Conservation (phyloP, 2,797 vertebrate genomes). For the Hephaestus fuliginosus region DNA sequence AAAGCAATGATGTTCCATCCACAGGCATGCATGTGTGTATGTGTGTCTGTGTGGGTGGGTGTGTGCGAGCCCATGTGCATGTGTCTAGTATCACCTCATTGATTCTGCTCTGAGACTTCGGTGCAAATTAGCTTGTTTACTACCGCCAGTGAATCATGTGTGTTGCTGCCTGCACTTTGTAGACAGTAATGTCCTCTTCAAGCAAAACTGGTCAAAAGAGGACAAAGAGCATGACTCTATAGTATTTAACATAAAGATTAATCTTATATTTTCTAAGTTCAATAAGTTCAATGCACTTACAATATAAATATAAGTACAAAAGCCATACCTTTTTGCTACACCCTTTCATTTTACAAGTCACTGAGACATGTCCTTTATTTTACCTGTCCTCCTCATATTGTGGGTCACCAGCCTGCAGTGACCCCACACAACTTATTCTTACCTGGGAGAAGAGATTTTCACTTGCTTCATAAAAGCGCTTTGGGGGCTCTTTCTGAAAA, state of each 20-base stretch:
- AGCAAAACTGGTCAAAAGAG: not conserved
- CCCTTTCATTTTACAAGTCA: conserved; percentile 10
- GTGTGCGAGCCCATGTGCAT: not conserved
- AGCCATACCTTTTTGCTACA: not conserved
- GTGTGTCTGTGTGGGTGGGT: conserved; percentile 18
- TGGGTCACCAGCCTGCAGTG: conserved; percentile 34
- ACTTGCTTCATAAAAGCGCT: conserved; percentile 40
- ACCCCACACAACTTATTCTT: conserved; percentile 19
- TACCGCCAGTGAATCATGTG: conserved; percentile 17
- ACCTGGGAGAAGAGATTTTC: conserved; percentile 32
- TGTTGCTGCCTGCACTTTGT: conserved; percentile 20
- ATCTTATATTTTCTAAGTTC: too few relatives aligned
- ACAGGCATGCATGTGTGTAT: not conserved
- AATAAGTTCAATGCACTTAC: not conserved
- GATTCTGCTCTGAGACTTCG: conserved; percentile 54
- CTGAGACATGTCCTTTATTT: conserved; percentile 40
- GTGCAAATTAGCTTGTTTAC: conserved; percentile 50
- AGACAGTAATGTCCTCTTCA: not conserved
- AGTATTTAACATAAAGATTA: not conserved
- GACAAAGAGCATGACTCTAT: not conserved
- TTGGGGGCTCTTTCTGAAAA: conserved; percentile 29
- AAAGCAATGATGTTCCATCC: conserved; percentile 12
- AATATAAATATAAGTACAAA: not conserved
- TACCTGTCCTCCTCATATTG: conserved; percentile 36
- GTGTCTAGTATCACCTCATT: conserved; percentile 49